Evolutionary conservation across 2,113 vertebrate species (phyloP).

Genomic region (Beaufortia kweichowensis): DNA sequence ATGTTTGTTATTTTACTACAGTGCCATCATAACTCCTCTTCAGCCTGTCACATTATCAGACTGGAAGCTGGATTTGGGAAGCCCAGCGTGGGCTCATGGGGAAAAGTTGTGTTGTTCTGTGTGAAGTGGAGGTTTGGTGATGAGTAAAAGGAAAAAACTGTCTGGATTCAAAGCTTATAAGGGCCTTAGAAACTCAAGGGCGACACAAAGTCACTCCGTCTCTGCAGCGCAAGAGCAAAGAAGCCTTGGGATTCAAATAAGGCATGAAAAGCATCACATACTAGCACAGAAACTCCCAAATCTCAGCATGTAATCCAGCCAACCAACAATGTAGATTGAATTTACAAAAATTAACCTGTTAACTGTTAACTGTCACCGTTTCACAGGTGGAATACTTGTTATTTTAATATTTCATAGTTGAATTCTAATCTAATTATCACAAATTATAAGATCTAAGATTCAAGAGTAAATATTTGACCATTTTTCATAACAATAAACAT

Average conservation of each 20-base stretch:
- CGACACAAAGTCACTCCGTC: slow-evolving; percentile 20
- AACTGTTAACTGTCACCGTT: no score
- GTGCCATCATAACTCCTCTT: not conserved
- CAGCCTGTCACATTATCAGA: not conserved
- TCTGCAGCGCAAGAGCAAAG: slow-evolving; percentile 7
- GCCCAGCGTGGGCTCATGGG: not conserved
- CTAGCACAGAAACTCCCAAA: not conserved
- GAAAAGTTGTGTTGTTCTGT: slow-evolving; percentile 9
- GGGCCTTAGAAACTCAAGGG: slow-evolving; percentile 23
- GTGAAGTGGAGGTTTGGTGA: slow-evolving; percentile 19
- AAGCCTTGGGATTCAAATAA: slow-evolving; percentile 10
- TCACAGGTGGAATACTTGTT: no score
- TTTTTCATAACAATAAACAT: no score
- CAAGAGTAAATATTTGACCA: no score
- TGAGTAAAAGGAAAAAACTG: not conserved
- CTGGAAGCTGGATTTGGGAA: not conserved
- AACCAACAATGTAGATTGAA: no score
- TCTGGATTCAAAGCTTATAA: slow-evolving; percentile 12
- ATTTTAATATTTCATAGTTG: no score
- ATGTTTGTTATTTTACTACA: not conserved
- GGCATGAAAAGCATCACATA: not conserved
- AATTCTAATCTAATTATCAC: no score
- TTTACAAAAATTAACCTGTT: no score
- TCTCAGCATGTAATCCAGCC: not conserved
- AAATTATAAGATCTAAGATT: no score